Evolutionary conservation across 2,888 invertebrate species (phyloP), one percentile per base, ranked within the genome.

Genomic region (Sipha maydis): DNA sequence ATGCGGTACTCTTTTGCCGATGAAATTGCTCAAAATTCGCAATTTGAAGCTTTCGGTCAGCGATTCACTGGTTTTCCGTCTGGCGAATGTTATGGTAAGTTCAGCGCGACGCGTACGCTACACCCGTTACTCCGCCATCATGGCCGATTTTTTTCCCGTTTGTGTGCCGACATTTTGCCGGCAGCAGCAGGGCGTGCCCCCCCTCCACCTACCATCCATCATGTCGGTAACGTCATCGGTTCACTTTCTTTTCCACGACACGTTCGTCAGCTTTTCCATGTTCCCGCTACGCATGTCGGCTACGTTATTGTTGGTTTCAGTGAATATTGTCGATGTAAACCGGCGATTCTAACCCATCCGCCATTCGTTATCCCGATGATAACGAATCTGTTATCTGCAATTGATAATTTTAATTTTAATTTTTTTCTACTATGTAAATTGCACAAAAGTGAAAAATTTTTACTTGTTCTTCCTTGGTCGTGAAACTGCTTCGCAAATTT

Each of bases 1-100:
- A 88, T 88, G 88, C 71, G 88, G 48, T 88, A 88, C 19, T 80
- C 88, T 25, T 88, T 88, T 41, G 88, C 82, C 41, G 88, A 88
- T 67, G 88, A 88, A 75, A 61, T 88, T 48, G 67, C 80, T 14
- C 80, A 76, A 34, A 88, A 14, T 82, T 88, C 88, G 61, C 88
- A 88, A 61, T 88, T 67, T 19, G 80, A 88, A 76, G 41, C 80
- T 76, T 88, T 80, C 21, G 88, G 88, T 1, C 88, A 88, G 25
- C 82, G 88, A 56, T 88, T 76, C 48, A 88, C 82, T 14, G 88
- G 88, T n/a, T 88, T 88, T 48, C 78, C 88, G 67, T 88, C 88
- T 1, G 88, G 88, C 31, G 88, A 88, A 19, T 88, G 80, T 82
- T 88, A 82, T 31, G 88, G 88, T 88, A 82, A 88, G 88, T 82